Evolutionary conservation across 2,797 vertebrate species (phyloP).

Genomic region (Protonibea diacanthus): DNA sequence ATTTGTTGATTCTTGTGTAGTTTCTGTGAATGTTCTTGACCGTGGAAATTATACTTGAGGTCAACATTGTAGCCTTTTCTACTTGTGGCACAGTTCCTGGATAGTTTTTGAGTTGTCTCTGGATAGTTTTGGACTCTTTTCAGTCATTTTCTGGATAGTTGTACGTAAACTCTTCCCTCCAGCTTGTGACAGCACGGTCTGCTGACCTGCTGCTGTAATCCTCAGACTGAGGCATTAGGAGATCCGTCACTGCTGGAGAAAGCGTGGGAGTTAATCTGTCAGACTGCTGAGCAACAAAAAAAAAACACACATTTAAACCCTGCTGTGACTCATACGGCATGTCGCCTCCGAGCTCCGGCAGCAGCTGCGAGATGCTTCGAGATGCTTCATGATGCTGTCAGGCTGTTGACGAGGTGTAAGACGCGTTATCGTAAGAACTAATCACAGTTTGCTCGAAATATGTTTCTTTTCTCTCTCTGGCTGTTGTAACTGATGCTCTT

Average conservation of each 20-base stretch:
- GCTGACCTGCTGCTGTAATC: slow-evolving; percentile 49
- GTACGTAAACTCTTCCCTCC: rapidly evolving
- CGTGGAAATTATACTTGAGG: not conserved
- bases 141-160: not conserved
- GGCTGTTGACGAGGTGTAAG: not conserved
- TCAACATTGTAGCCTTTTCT: not conserved
- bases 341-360: not conserved
- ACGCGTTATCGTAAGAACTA: not conserved
- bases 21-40: not conserved
- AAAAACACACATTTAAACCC: not conserved
- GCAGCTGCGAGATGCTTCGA: not conserved
- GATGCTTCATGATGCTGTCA: not conserved
- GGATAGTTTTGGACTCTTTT: not conserved
- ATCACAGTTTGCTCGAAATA: not conserved
- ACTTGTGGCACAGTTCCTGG: no score
- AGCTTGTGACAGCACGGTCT: not conserved
- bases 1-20: not conserved
- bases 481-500: not conserved
- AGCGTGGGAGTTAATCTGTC: slow-evolving; percentile 62
- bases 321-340: slow-evolving; percentile 37
- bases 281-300: slow-evolving; percentile 48
- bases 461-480: not conserved
- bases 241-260: slow-evolving; percentile 44
- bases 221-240: slow-evolving; percentile 28
- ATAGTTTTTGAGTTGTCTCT: not conserved